Conservation (phyloP, 2,113 vertebrate species). For the Ptychochromis oligacanthus region DNA sequence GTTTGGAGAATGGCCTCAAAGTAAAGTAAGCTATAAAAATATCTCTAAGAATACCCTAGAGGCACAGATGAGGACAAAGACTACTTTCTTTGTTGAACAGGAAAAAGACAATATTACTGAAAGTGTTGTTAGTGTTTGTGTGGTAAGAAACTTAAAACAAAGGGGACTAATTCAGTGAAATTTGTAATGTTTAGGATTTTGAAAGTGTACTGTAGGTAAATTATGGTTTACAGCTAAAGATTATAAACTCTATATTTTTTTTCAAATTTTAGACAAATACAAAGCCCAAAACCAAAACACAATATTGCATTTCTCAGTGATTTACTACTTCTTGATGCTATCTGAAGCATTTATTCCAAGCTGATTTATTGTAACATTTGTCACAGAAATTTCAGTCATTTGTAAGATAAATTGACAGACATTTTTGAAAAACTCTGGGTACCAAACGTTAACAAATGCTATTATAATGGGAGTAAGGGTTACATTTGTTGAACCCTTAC, state of each 20-base stretch:
- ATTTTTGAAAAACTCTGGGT: neutral
- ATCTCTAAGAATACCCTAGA: conserved; percentile 60
- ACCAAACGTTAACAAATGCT: neutral
- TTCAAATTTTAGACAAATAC: neutral
- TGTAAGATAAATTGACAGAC: neutral
- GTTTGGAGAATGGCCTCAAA: conserved; percentile 34
- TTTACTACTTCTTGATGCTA: neutral
- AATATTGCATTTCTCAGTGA: neutral
- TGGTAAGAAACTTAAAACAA: neutral
- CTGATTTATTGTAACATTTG: neutral
- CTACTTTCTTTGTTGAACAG: conserved; percentile 11
- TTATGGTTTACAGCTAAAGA: no score
- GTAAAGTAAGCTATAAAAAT: conserved; percentile 55
- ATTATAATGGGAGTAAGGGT: neutral
- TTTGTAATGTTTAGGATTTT: neutral
- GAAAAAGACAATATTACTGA: conserved; percentile 1
- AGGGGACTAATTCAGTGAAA: neutral
- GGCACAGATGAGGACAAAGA: conserved; percentile 41
- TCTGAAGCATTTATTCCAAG: neutral
- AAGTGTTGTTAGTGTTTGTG: neutral
- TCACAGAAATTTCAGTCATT: neutral
- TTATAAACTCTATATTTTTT: no score
- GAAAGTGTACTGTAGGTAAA: no score
- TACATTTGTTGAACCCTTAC: neutral
- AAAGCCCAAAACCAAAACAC: neutral